Conservation (phyloP, 2,113 vertebrate species). For the Zosterops pallidus region DNA sequence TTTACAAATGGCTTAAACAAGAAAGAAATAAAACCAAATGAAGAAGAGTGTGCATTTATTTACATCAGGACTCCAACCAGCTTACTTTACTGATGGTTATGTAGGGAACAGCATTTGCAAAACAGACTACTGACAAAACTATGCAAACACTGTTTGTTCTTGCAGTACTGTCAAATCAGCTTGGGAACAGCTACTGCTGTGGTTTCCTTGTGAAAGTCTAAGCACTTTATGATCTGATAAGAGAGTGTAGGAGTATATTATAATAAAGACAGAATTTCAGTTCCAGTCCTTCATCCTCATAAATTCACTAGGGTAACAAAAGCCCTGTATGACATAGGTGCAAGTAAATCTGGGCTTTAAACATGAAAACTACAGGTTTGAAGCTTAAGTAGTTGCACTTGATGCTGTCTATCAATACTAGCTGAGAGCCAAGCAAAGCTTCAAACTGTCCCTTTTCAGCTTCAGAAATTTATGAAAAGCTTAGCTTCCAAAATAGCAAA, state of each 20-base stretch:
- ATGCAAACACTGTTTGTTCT: not conserved
- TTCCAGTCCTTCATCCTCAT: not conserved
- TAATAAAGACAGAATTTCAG: slow-evolving; percentile 1
- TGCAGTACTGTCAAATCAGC: slow-evolving; percentile 27
- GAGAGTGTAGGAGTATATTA: slow-evolving; percentile 16
- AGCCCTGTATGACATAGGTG: not conserved
- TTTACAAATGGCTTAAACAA: not conserved
- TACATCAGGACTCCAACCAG: not conserved
- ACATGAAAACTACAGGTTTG: not conserved
- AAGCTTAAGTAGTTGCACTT: not conserved
- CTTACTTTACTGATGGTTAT: not conserved
- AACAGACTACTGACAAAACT: not conserved
- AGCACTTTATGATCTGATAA: slow-evolving; percentile 49
- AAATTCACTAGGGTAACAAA: not conserved
- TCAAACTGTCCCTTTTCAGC: not conserved
- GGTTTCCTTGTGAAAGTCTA: slow-evolving; percentile 57
- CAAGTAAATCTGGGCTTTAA: not conserved
- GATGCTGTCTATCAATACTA: not conserved
- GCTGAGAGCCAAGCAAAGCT: not conserved
- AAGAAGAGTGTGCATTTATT: not conserved
- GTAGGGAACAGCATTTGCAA: not conserved
- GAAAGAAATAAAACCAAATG: not conserved
- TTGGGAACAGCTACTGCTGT: slow-evolving; percentile 48
- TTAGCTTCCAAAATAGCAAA: not conserved
- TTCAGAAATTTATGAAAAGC: not conserved